phyloP scores from a whole-genome alignment of 1,140 invertebrate genomes.

The Sinella curviseta region DNA sequence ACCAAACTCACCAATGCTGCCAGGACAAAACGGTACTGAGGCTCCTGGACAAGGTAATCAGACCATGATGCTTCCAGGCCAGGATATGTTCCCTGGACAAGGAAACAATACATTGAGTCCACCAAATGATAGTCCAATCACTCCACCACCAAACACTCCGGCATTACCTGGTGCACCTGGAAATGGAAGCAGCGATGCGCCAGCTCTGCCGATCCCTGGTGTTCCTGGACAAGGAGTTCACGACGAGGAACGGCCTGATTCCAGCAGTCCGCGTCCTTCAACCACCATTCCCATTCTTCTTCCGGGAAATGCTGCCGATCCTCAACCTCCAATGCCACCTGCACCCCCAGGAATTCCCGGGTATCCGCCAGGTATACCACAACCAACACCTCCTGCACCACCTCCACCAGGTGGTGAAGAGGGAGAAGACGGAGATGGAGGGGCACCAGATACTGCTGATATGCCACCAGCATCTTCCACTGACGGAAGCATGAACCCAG shows the following conservation, averaged over 20 bases:
- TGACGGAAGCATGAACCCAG: neutral
- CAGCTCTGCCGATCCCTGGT: neutral
- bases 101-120: neutral
- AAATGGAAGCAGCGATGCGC: neutral
- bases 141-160: neutral
- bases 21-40: neutral
- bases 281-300: slow-evolving; percentile 5
- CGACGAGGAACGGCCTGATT: neutral
- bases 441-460: neutral
- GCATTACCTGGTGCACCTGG: neutral
- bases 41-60: slow-evolving; percentile 1
- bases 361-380: neutral
- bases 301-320: neutral
- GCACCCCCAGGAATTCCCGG: neutral
- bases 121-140: neutral
- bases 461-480: neutral
- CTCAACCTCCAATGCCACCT: slow-evolving; percentile 11
- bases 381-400: neutral
- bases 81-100: neutral
- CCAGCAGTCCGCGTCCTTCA: neutral
- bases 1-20: neutral
- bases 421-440: neutral
- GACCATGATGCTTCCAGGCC: neutral
- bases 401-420: neutral
- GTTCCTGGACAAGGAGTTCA: neutral